Evolutionary conservation across 2,888 invertebrate species (phyloP).

Genomic region (Ecdyonurus torrentis): DNA sequence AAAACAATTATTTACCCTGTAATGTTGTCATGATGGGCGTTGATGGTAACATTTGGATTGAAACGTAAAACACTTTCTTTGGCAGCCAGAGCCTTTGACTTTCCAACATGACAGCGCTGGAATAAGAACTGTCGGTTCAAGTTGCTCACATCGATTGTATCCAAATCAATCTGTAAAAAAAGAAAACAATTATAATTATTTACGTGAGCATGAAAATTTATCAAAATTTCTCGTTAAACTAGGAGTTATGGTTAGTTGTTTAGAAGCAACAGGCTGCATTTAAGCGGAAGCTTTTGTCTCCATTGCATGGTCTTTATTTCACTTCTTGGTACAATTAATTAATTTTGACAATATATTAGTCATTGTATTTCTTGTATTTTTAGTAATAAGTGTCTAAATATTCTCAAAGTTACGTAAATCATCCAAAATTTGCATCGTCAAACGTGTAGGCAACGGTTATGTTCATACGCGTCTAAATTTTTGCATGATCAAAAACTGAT

Average conservation of each 20-base stretch:
- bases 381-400: no score
- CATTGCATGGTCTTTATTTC: no score
- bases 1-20: conserved; percentile 63
- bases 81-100: conserved; percentile 88
- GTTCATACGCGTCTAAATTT: conserved; percentile 2
- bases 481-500: conserved; percentile 4
- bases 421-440: not conserved
- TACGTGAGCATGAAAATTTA: no score
- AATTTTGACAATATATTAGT: no score
- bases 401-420: no score
- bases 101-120: conserved; percentile 93
- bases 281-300: no score
- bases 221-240: no score
- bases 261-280: no score
- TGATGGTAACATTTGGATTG: conserved; percentile 76
- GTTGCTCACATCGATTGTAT: conserved; percentile 98
- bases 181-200: no score
- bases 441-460: not conserved
- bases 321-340: no score
- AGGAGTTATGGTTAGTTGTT: no score
- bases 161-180: conserved; percentile 83
- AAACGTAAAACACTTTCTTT: conserved; percentile 73
- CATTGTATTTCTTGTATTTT: no score
- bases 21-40: conserved; percentile 84
- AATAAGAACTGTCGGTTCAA: conserved; percentile 98